These are phyloP conservation scores for Drosophila melanica DNA, from an alignment of 1,140 invertebrate species.

Conservation along the genomic window DNA sequence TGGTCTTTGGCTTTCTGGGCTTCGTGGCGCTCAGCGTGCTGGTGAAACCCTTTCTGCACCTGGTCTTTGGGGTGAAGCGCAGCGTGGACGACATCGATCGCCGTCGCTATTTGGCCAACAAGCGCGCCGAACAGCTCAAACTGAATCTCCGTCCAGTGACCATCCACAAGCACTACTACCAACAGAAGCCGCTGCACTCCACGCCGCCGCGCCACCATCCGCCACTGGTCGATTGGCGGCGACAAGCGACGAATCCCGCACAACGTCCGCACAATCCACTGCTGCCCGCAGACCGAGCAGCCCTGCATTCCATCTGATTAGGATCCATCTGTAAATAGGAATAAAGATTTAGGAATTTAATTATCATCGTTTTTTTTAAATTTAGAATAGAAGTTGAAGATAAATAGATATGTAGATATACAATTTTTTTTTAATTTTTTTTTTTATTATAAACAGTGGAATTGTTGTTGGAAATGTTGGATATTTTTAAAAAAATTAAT, in stretches of 20 bases:
- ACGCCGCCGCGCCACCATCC: constrained; percentile 49
- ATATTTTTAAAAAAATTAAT: too few relatives aligned
- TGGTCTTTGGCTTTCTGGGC: constrained; percentile 74
- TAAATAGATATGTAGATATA: too few relatives aligned
- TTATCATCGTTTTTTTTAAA: too few relatives aligned
- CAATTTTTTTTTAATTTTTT: too few relatives aligned
- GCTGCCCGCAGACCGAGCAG: constrained; percentile 39
- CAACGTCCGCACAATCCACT: constrained; percentile 45
- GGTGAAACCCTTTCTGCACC: constrained; percentile 70
- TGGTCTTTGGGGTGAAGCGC: constrained; percentile 72
- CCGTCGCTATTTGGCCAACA: constrained; percentile 52
- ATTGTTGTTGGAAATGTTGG: too few relatives aligned
- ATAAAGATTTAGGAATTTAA: not conserved
- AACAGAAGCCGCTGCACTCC: constrained; percentile 62
- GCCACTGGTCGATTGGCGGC: constrained; percentile 44
- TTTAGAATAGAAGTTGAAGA: too few relatives aligned
- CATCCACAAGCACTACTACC: constrained; percentile 79
- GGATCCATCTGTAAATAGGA: constrained; percentile 1
- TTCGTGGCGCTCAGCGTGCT: constrained; percentile 73
- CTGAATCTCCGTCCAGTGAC: constrained; percentile 65
- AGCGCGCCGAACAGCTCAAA: constrained; percentile 58
- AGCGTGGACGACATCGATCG: constrained; percentile 65
- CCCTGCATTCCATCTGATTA: not conserved
- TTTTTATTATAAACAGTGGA: too few relatives aligned
- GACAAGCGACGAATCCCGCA: constrained; percentile 8